phyloP scores from a whole-genome alignment of 2,888 invertebrate species.

The Ophion slaviceki region DNA sequence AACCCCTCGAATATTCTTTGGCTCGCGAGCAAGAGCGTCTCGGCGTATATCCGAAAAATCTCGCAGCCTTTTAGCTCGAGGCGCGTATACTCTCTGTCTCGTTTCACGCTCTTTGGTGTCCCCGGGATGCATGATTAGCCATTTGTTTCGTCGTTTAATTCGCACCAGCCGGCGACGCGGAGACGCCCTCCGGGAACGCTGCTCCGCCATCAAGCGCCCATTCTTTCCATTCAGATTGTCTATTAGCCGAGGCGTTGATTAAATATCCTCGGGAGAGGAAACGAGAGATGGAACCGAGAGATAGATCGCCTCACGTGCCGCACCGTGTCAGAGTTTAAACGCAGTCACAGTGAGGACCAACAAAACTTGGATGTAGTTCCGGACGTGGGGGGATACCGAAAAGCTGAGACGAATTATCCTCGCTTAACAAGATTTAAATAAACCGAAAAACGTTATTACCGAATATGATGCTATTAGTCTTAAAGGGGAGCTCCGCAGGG shows the following conservation, averaged over 20 bases:
- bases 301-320: slow-evolving; percentile 74
- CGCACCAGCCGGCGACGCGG: slow-evolving; percentile 68
- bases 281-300: slow-evolving; percentile 73
- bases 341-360: slow-evolving; percentile 78
- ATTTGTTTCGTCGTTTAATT: slow-evolving; percentile 82
- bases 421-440: slow-evolving; percentile 52
- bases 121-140: slow-evolving; percentile 80
- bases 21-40: slow-evolving; percentile 2
- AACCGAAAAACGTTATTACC: slow-evolving; percentile 12
- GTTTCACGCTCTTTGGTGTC: slow-evolving; percentile 55
- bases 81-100: slow-evolving; percentile 53
- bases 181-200: slow-evolving; percentile 67
- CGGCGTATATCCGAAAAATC: slow-evolving; percentile 60
- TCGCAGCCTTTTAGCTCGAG: slow-evolving; percentile 24
- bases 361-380: slow-evolving; percentile 69
- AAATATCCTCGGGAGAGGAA: slow-evolving; percentile 73
- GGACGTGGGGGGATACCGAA: not conserved
- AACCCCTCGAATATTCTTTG: slow-evolving; percentile 36
- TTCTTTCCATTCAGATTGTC: slow-evolving; percentile 81
- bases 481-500: not conserved
- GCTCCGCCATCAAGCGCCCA: slow-evolving; percentile 75
- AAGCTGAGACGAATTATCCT: slow-evolving; percentile 10
- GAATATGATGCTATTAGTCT: slow-evolving; percentile 11
- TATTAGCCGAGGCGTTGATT: slow-evolving; percentile 82
- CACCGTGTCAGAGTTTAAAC: slow-evolving; percentile 67